Percentiles rank a stretch among this genome's conserved stretches.
These are phyloP conservation scores for Camponotus fellah DNA, from an alignment of 2,888 invertebrate genomes.

Conservation along the genomic window DNA sequence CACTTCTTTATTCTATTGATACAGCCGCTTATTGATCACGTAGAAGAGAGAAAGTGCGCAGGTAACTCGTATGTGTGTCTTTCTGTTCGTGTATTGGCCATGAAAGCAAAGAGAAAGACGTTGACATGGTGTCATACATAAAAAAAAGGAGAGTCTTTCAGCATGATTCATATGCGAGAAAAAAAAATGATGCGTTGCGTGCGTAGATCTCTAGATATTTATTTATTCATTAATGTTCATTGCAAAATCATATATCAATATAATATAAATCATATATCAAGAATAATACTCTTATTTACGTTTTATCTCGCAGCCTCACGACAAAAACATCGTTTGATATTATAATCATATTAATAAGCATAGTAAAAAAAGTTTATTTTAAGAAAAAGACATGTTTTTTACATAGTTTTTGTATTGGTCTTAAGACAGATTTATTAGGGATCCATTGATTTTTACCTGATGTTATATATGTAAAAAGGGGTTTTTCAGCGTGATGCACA, in stretches of 20 bases:
- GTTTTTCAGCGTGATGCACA: conserved; percentile 43
- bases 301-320: not conserved
- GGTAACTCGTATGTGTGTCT: conserved; percentile 49
- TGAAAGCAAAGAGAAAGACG: conserved; percentile 80
- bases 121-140: conserved; percentile 43
- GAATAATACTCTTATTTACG: not conserved
- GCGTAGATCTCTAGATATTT: not conserved
- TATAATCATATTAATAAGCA: not conserved
- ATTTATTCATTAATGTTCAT: conserved; percentile 13
- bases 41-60: conserved; percentile 80
- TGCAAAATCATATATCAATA: conserved; percentile 4
- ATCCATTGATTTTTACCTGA: not conserved
- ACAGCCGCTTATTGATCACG: conserved; percentile 62
- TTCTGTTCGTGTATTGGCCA: conserved; percentile 59
- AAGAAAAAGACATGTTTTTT: not conserved
- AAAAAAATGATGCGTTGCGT: conserved; percentile 24
- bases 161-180: conserved; percentile 30
- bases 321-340: not conserved
- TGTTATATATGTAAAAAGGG: conserved; percentile 9
- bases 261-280: no score
- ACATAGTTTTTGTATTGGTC: no score
- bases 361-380: not conserved
- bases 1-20: not conserved
- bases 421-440: no score
- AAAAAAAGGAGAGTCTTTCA: conserved; percentile 45